Evolutionary conservation across 2,113 vertebrate genomes (phyloP), one percentile per base, ranked within the genome.

Genomic region (Alosa alosa): DNA sequence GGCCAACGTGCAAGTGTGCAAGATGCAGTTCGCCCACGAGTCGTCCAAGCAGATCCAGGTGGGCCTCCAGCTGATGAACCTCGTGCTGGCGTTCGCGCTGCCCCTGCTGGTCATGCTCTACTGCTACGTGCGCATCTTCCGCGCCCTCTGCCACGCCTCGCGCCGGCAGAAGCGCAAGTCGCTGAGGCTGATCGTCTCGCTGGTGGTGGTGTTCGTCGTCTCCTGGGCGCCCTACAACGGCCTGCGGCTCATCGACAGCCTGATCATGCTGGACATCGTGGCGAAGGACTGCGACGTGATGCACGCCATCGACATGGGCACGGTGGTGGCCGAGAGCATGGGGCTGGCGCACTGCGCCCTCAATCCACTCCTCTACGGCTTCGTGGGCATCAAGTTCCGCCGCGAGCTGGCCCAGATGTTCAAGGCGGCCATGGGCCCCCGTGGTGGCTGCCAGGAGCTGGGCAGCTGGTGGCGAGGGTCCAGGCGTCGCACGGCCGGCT

Each of bases 281-380:
- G 0, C 0, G 0, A 81, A 83, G 0, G 86, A 86, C 17, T 97
- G 96, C 81, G 18, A 39, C 0, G 87, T 94, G 44, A 91, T 92
- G 55, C 84, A 41, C 0, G 88, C 87, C 0, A 7, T 97, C 81
- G 96, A 97, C 87, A 86, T 93, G 0, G 94, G 95, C 25, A 92
- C 91, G 50, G 0, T 94, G 83, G 84, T 96, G 82, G 94, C 96
- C 0, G 92, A 96, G 81, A 95, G 93, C 18, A 0, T 97, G 82
- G 96, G 95, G 1, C 90, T 96, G 60, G 88, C 93, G 1, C 96
- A 97, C 86, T 96, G 94, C 45, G 96, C 96, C 83, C 90, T 97
- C 13, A 97, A 97, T 91, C 96, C 96, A 6, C 86, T 97, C 82
- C 93, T 96, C 17, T 97, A 97, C 0, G 95, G 95, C 17, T 95